Conservation (phyloP, 2,797 vertebrate genomes). For the Pitangus sulphuratus region DNA sequence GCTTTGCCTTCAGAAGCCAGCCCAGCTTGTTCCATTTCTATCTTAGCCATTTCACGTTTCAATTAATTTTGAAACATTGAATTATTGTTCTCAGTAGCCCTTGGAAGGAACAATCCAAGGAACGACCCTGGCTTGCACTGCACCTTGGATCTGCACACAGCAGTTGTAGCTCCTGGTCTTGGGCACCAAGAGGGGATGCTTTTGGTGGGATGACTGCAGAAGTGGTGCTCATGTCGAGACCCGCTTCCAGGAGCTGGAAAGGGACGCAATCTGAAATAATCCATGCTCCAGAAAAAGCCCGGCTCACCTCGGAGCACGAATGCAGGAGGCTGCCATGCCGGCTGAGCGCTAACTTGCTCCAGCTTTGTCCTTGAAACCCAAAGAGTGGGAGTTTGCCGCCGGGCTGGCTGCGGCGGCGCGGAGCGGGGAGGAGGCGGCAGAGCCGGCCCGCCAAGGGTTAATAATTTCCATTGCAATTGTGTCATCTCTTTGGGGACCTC, state of each 20-base stretch:
- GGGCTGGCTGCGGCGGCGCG: background rate
- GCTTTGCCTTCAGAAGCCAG: background rate
- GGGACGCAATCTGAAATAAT: background rate
- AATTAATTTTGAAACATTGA: conserved; percentile 21
- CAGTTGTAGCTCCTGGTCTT: background rate
- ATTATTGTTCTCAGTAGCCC: background rate
- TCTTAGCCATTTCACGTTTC: background rate
- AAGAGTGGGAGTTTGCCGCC: background rate
- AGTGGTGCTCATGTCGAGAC: background rate
- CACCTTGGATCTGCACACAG: background rate
- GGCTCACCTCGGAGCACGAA: background rate
- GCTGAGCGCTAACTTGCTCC: background rate
- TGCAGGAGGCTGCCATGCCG: background rate
- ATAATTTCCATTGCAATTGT: conserved; percentile 71
- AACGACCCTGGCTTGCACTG: background rate
- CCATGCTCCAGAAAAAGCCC: background rate
- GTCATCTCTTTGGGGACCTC: conserved; percentile 77
- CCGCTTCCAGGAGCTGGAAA: background rate
- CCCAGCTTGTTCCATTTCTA: background rate
- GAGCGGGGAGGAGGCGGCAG: background rate
- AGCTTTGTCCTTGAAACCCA: conserved; percentile 48
- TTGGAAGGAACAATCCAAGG: background rate
- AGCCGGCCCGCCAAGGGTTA: conserved; percentile 55
- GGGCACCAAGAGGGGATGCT: background rate
- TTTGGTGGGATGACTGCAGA: background rate